These are phyloP conservation scores for Pterostichus madidus DNA, from an alignment of 2,888 invertebrate genomes.

Conservation along the genomic window DNA sequence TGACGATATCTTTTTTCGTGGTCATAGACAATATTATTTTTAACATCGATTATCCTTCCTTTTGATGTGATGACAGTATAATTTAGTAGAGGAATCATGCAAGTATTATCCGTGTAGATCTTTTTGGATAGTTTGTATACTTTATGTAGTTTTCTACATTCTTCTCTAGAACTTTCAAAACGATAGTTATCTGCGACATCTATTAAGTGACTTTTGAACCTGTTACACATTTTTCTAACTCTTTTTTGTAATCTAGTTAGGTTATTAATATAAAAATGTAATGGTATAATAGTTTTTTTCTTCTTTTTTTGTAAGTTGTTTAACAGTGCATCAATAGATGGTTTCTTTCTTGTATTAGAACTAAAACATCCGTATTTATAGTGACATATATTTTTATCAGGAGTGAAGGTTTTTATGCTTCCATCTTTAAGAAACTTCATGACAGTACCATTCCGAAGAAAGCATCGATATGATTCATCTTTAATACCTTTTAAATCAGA, in stretches of 20 bases:
- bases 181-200: conserved; percentile 61
- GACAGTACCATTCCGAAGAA: conserved; percentile 66
- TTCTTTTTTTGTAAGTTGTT: conserved; percentile 23
- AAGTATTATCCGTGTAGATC: conserved; percentile 54
- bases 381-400: conserved; percentile 56
- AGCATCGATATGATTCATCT: conserved; percentile 68
- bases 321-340: conserved; percentile 19
- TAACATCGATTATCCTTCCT: conserved; percentile 63
- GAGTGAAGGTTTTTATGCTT: conserved; percentile 56
- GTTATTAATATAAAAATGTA: conserved; percentile 60
- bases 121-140: conserved; percentile 57
- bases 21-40: conserved; percentile 50
- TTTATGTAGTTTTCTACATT: conserved; percentile 54
- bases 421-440: conserved; percentile 68
- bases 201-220: conserved; percentile 67
- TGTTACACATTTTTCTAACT: conserved; percentile 57
- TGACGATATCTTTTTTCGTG: conserved; percentile 65
- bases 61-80: conserved; percentile 64
- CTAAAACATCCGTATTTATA: conserved; percentile 58
- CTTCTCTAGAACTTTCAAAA: conserved; percentile 63
- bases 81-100: conserved; percentile 56
- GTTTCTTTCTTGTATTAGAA: conserved; percentile 55
- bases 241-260: conserved; percentile 65
- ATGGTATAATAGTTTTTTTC: conserved; percentile 43
- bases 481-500: conserved; percentile 61